Percentiles rank a stretch among this genome's conserved stretches.
phyloP scores from a whole-genome alignment of 2,797 vertebrate species.

The Meriones psammophilus region DNA sequence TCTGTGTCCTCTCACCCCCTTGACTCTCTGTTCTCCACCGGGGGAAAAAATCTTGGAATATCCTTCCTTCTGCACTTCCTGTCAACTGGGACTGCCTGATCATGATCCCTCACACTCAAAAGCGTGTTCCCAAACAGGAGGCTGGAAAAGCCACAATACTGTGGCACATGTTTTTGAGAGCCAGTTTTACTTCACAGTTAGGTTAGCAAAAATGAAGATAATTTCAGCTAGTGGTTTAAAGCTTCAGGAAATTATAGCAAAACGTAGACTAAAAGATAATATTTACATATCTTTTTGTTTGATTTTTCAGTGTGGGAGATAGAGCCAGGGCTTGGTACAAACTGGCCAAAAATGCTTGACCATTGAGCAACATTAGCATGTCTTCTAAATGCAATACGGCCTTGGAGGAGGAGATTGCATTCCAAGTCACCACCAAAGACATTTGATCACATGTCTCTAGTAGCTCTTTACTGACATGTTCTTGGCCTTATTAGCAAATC shows the following conservation, averaged over 20 bases:
- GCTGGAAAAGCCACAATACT: background rate
- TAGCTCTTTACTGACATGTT: background rate
- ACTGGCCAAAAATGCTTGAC: background rate
- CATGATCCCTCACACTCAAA: constrained; percentile 14
- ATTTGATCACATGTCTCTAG: background rate
- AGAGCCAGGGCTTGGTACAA: background rate
- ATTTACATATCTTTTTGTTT: background rate
- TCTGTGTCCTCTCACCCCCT: constrained; percentile 42
- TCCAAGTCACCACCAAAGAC: background rate
- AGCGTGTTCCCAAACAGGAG: background rate
- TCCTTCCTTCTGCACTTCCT: background rate
- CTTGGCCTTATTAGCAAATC: background rate
- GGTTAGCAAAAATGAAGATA: background rate
- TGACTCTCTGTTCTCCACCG: background rate
- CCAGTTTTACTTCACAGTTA: background rate
- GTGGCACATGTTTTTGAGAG: background rate
- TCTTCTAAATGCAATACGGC: background rate
- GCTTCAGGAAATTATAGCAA: constrained; percentile 4
- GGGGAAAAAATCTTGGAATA: background rate
- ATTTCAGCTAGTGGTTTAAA: constrained; percentile 20
- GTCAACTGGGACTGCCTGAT: background rate
- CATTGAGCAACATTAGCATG: background rate
- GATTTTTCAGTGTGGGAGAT: background rate
- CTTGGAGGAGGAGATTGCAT: background rate
- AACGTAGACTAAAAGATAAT: background rate